Conservation (phyloP, 2,888 invertebrate genomes). For the Cremastinae sp. region DNA sequence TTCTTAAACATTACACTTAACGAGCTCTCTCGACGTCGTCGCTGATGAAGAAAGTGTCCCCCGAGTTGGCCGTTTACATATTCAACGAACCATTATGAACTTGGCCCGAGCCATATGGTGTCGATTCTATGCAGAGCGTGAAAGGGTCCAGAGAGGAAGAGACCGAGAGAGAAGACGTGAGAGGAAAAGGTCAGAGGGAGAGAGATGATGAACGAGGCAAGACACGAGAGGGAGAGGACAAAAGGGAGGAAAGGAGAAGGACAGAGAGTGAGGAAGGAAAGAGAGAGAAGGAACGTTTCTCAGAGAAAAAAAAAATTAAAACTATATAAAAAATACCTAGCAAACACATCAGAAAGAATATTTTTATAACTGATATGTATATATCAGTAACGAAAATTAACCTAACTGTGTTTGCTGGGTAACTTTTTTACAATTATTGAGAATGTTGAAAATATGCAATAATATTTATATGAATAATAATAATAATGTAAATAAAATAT, state of each 20-base stretch:
- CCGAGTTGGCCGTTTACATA: slow-evolving; percentile 66
- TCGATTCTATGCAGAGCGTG: slow-evolving; percentile 66
- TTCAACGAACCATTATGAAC: slow-evolving; percentile 67
- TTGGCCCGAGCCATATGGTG: slow-evolving; percentile 74
- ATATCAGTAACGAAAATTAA: no score
- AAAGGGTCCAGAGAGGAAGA: slow-evolving; percentile 64
- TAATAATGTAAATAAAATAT: no score
- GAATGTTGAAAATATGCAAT: no score
- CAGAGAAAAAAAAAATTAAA: no score
- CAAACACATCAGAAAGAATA: no score
- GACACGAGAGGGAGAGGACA: slow-evolving; percentile 1
- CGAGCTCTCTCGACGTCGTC: slow-evolving; percentile 15
- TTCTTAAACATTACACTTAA: slow-evolving; percentile 18
- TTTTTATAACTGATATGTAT: no score
- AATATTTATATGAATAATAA: no score
- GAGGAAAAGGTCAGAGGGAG: not conserved
- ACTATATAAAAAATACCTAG: not conserved
- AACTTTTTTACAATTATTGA: no score
- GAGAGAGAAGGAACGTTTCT: slow-evolving; percentile 1
- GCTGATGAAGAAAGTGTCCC: slow-evolving; percentile 58
- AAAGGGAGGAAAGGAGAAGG: slow-evolving; percentile 4
- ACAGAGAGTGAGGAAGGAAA: not conserved
- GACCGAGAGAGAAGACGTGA: slow-evolving; percentile 3
- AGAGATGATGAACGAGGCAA: not conserved
- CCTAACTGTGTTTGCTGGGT: no score